Evolutionary conservation across 1,140 invertebrate species (phyloP), one percentile per base, ranked within the genome.

Genomic region (Lepidostoma basale): DNA sequence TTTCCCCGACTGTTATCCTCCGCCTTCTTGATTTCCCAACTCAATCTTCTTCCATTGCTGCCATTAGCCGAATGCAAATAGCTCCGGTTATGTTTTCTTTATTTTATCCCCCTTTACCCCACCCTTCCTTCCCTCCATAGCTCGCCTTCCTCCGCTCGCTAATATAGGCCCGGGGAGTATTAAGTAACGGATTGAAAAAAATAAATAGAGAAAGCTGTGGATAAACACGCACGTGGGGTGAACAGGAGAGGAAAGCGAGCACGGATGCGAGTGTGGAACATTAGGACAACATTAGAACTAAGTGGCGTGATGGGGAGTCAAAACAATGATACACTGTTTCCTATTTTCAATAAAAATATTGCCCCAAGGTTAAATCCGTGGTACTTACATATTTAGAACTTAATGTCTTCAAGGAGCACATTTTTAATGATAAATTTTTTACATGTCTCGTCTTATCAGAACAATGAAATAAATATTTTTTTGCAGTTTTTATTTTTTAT

Each of bases 21-120:
- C 23, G 39, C 62, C 33, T 58, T 64, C 68, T 69, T 56, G 39
- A 62, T 65, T 45, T 49, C 60, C 45, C 62, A 59, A 44, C 58
- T 39, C 54, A 59, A 40, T 59, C 30, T 59, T 42, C 52, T 40
- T 23, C 28, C 62, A 30, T 36, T 12, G 56, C 66, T 10, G 62
- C 70, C 70, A 72, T 72, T 72, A 72, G 70, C 70, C 44, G 62
- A 72, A 66, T 68, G 70, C 70, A 72, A 72, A 72, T 72, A 72
- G 70, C 70, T 60, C 56, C 70, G 67, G 70, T 69, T 72, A 62
- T 62, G 70, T 72, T 72, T 72, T 72, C 70, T 72, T 72, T 69
- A 72, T 72, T 72, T 72, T 68, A 62, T 69, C 69, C 63, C 52
- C 67, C 47, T 39, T 28, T n/a, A 14, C 26, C 10, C 58, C 18